Evolutionary conservation across 2,797 vertebrate species (phyloP).

Genomic region (Rhincodon typus): DNA sequence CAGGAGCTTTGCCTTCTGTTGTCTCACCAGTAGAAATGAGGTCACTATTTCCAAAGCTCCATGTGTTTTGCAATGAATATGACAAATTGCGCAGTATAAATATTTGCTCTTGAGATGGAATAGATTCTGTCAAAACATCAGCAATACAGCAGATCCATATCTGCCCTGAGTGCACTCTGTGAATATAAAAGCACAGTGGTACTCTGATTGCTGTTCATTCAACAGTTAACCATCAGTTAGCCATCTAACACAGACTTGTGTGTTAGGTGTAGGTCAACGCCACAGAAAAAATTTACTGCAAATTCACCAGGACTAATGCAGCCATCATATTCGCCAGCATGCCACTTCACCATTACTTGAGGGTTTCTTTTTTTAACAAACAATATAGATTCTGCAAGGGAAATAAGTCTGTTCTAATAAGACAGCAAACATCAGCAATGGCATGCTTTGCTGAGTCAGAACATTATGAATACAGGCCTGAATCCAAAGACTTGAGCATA

Average conservation of each 20-base stretch:
- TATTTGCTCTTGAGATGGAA: neutral
- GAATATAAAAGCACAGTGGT: neutral
- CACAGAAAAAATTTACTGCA: neutral
- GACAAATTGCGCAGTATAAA: neutral
- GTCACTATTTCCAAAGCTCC: neutral
- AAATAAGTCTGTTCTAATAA: neutral
- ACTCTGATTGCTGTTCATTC: neutral
- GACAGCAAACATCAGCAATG: too few species aligned
- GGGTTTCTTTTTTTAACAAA: neutral
- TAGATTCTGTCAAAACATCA: neutral
- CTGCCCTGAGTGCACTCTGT: neutral
- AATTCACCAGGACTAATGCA: neutral
- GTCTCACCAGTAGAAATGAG: neutral
- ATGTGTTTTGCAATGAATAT: neutral
- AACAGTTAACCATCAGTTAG: neutral
- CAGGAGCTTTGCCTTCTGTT: neutral
- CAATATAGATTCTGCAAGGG: neutral
- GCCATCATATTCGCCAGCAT: neutral
- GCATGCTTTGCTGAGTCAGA: neutral
- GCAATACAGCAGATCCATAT: neutral
- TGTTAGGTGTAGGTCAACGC: neutral
- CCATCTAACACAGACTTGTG: neutral
- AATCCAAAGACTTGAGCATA: neutral
- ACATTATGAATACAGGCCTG: neutral
- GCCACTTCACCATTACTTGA: neutral